Evolutionary conservation across 2,888 invertebrate genomes (phyloP), one percentile per base, ranked within the genome.

Genomic region (Gerosis bhagava): DNA sequence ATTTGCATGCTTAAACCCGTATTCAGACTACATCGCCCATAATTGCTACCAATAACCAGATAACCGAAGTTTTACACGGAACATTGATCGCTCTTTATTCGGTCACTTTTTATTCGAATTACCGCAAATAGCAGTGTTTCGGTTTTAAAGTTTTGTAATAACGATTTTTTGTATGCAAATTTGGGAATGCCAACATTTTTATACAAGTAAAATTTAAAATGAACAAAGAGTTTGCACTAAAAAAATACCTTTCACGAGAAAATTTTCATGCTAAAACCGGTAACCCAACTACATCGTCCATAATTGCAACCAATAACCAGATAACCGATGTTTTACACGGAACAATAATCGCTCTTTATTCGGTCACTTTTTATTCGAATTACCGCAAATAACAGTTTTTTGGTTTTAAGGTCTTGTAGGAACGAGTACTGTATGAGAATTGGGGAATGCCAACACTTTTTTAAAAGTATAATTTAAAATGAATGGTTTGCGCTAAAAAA

Each of bases 221-320:
- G n/a, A n/a, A n/a, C n/a, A n/a, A n/a, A n/a, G n/a, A n/a, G n/a
- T n/a, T n/a, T n/a, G n/a, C n/a, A n/a, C n/a, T n/a, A 19, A 19
- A 19, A 19, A 5, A 19, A 19, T 5, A 19, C 19, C 19, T 19
- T n/a, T n/a, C 1, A 78, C 73, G 77, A 76, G 69, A 69, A 70
- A 74, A 82, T 81, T 81, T 80, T 73, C 78, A 79, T 83, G 69
- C 67, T 74, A 75, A 79, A 73, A 73, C 66, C 57, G 63, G 61
- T 63, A 51, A 57, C 60, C 57, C 55, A 47, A 41, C 54, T 53
- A 63, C 56, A 63, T 59, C 62, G 65, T 57, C 59, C 59, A 52
- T 67, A 67, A 76, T 67, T 70, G 66, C 64, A 66, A 64, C 56
- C 60, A 56, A 67, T 16, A 65, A 63, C 57, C 55, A 48, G 56